Evolutionary conservation across 2,888 invertebrate genomes (phyloP), one percentile per base, ranked within the genome.

Genomic region (Ametastegia equiseti): DNA sequence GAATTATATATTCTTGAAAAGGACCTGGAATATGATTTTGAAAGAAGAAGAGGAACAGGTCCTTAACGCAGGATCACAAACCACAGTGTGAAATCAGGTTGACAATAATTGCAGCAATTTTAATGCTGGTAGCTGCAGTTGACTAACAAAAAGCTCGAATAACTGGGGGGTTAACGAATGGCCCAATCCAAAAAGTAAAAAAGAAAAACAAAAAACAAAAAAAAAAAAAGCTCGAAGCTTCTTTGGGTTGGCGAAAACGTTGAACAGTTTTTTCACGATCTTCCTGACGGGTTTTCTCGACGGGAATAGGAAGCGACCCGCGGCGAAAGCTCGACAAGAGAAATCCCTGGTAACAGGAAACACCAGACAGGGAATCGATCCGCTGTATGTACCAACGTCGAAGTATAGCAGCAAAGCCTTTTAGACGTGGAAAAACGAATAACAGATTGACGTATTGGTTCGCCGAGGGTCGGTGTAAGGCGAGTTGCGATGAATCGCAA

Each of bases 361-460:
- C 39, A 39, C 67, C 39, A 39, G 39, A 67, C 36, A 67, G 39
- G 19, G 36, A 67, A 67, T 67, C 67, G 67, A 67, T 67, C 11
- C 36, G 19, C 36, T n/a, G n/a, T n/a, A n/a, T n/a, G n/a, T n/a
- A n/a, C n/a, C 11, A 67, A 67, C 67, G n/a, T n/a, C 67, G 67
- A 67, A 67, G 67, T 39, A 67, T 36, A 67, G 23, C n/a, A 67
- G 39, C 39, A 39, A 67, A 67, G 67, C 67, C 67, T 36, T 67
- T 67, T 36, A 39, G 67, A 67, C 1, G 42, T 23, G 67, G 39
- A 67, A 39, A 67, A 45, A 71, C 45, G 42, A 71, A 47, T 71
- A 71, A 71, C 23, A 30, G 71, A 71, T 71, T 71, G 71, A 71
- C 71, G 71, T 47, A 71, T 71, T 27, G 71, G 71, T 47, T 45